Base-by-base conservation (phyloP, 1,140 invertebrate genomes). In the Linepithema humile region DNA sequence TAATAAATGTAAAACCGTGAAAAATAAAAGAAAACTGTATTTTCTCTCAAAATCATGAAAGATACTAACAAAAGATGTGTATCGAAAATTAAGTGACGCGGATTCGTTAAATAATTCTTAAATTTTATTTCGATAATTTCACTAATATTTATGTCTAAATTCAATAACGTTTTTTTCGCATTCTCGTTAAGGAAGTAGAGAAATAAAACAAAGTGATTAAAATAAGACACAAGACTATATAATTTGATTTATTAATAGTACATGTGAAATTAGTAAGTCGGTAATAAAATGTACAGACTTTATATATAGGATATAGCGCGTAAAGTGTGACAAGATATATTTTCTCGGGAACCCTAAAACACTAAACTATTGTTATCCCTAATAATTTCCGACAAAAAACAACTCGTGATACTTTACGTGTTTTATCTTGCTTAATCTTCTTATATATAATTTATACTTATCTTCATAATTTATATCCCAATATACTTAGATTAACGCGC, bases 271-370 rank as follows among this genome's bases (percentile, higher is more conserved):
- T 75, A 64, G 60, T 17, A 7, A 60, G 32, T 67, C 38, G n/a
- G 17, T 87, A 85, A 59, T 85, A 55, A 85, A 88, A 87, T 88
- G 73, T 88, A 87, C 87, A 88, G 77, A 43, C 15, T 45, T 32
- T 69, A 38, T 74, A 43, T 35, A 55, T 43, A n/a, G n/a, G n/a
- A n/a, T n/a, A n/a, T n/a, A n/a, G n/a, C n/a, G n/a, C n/a, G n/a
- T n/a, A n/a, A n/a, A n/a, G n/a, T n/a, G n/a, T n/a, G n/a, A n/a
- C n/a, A n/a, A n/a, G n/a, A n/a, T n/a, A n/a, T n/a, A n/a, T n/a
- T n/a, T n/a, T n/a, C n/a, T n/a, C n/a, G n/a, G n/a, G n/a, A n/a
- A n/a, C n/a, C n/a, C n/a, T n/a, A n/a, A n/a, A n/a, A n/a, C n/a
- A n/a, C n/a, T n/a, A n/a, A n/a, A n/a, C n/a, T n/a, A n/a, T n/a